Evolutionary conservation across 2,888 invertebrate species (phyloP).

Genomic region (Spodoptera exigua): DNA sequence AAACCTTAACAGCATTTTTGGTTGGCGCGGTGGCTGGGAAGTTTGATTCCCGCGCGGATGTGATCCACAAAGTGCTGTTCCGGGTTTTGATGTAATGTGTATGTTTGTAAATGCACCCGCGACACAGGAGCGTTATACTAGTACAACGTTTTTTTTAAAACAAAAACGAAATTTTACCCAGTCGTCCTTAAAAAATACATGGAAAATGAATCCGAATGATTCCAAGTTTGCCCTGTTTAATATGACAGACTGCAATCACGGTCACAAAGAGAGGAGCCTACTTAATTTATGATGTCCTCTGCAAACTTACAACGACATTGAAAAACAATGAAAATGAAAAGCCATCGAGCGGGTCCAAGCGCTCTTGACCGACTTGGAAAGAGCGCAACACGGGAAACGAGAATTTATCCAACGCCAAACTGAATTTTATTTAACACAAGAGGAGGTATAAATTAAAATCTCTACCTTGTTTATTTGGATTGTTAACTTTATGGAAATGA

Average conservation of each 20-base stretch:
- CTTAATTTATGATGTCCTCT: constrained; percentile 37
- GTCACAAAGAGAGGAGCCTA: constrained; percentile 19
- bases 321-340: constrained; percentile 72
- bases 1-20: too few relatives aligned
- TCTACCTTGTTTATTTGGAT: constrained; percentile 27
- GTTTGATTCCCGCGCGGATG: too few relatives aligned
- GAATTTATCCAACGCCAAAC: constrained; percentile 55
- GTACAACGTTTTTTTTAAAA: too few relatives aligned
- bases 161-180: too few relatives aligned
- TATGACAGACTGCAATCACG: constrained; percentile 21
- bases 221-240: constrained; percentile 3
- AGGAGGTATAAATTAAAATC: constrained; percentile 49
- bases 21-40: too few relatives aligned
- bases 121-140: too few relatives aligned
- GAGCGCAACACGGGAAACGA: constrained; percentile 57
- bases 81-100: too few relatives aligned
- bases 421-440: constrained; percentile 53
- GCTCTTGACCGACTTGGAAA: constrained; percentile 69
- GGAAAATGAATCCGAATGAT: neutral
- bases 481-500: neutral
- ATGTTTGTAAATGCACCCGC: too few relatives aligned
- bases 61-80: too few relatives aligned
- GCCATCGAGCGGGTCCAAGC: constrained; percentile 62
- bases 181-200: too few relatives aligned
- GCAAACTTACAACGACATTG: constrained; percentile 52